Evolutionary conservation across 1,140 invertebrate genomes (phyloP).

Genomic region (Tetraneura akinire): DNA sequence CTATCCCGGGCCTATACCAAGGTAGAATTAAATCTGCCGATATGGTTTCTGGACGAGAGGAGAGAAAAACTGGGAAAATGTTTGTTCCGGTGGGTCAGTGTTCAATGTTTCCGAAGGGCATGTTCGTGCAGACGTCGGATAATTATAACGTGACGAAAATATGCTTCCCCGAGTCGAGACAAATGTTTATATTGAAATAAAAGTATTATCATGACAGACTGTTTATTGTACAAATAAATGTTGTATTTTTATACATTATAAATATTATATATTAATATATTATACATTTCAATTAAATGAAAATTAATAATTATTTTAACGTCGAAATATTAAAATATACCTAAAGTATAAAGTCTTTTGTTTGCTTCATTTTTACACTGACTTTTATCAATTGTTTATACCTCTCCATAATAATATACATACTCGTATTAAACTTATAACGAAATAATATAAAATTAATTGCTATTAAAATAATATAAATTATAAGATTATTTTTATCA

Average conservation of each 20-base stretch:
- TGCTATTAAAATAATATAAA: no score
- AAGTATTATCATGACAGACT: not conserved
- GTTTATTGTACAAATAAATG: constrained; percentile 13
- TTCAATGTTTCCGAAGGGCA: not conserved
- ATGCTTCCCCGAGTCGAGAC: not conserved
- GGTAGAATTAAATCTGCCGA: not conserved
- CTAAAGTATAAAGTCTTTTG: not conserved
- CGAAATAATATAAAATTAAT: no score
- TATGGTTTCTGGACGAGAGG: not conserved
- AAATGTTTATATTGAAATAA: not conserved
- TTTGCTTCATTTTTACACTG: not conserved
- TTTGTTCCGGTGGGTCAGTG: not conserved
- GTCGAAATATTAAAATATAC: no score
- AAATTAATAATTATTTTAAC: no score
- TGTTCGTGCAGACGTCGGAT: not conserved
- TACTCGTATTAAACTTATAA: no score
- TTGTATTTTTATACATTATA: no score
- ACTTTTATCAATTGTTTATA: no score
- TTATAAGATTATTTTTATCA: no score
- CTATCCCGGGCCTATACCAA: not conserved
- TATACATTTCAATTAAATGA: not conserved
- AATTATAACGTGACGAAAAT: not conserved
- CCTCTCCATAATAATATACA: no score
- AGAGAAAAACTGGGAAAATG: not conserved
- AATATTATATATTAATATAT: no score